A percentile compares a stretch with the other conserved stretches of the same genome.
These are phyloP conservation scores for Drosophila pachea DNA, from an alignment of 1,140 invertebrate species.

Conservation along the genomic window DNA sequence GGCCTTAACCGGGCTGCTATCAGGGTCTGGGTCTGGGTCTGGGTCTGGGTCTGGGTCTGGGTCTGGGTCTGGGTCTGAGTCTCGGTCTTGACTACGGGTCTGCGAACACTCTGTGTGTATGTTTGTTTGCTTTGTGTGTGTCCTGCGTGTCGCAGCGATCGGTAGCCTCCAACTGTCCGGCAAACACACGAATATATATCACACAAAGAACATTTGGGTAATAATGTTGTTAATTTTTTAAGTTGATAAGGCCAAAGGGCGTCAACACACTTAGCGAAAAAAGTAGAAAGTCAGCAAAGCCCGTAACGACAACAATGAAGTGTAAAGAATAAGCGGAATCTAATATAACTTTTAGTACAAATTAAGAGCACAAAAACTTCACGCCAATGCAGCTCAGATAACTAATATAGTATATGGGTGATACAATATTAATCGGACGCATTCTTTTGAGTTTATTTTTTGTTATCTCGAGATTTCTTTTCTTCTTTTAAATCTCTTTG, in stretches of 20 bases:
- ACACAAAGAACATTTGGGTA: slow-evolving; percentile 59
- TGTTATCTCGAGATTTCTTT: not conserved
- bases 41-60: slow-evolving; percentile 15
- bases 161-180: slow-evolving; percentile 37
- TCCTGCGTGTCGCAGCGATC: slow-evolving; percentile 34
- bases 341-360: too few relatives aligned
- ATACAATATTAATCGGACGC: too few relatives aligned
- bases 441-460: too few relatives aligned
- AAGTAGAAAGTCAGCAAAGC: too few relatives aligned
- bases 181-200: slow-evolving; percentile 45
- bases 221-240: slow-evolving; percentile 77
- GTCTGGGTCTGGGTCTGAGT: not conserved
- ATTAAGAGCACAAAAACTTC: too few relatives aligned
- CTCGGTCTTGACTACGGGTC: not conserved
- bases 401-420: too few relatives aligned
- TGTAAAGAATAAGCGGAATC: too few relatives aligned
- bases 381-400: too few relatives aligned
- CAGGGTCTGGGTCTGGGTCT: slow-evolving; percentile 13
- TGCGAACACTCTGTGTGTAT: not conserved
- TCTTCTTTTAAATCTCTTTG: not conserved
- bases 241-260: slow-evolving; percentile 61
- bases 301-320: too few relatives aligned
- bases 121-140: not conserved
- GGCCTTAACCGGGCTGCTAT: slow-evolving; percentile 31
- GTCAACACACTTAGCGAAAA: slow-evolving; percentile 10